Evolutionary conservation across 2,113 vertebrate species (phyloP).

Genomic region (Lepus americanus): DNA sequence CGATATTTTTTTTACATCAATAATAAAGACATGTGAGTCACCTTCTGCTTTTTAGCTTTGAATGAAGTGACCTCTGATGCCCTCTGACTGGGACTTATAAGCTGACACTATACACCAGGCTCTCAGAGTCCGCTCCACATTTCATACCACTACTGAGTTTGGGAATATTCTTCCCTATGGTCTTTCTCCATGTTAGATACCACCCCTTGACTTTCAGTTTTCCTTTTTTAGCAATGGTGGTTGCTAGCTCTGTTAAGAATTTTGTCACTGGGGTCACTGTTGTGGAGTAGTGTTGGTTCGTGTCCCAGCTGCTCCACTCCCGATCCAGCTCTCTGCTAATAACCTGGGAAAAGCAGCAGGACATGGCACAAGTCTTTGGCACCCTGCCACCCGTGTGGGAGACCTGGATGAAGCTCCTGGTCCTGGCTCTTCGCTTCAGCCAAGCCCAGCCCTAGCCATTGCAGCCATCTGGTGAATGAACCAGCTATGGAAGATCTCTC

Average conservation of each 20-base stretch:
- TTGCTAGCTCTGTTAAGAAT: not conserved
- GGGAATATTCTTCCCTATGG: not conserved
- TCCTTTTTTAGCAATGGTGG: not conserved
- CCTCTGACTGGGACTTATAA: not conserved
- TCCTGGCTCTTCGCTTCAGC: too few relatives aligned
- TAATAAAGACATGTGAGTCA: not conserved
- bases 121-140: not conserved
- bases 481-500: too few relatives aligned
- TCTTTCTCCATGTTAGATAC: not conserved
- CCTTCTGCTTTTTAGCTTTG: constrained; percentile 21
- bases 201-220: not conserved
- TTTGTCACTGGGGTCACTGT: not conserved
- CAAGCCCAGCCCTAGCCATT: too few relatives aligned
- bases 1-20: not conserved
- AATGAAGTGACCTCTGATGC: not conserved
- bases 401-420: too few relatives aligned
- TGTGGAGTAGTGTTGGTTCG: too few relatives aligned
- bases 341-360: too few relatives aligned
- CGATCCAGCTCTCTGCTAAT: too few relatives aligned
- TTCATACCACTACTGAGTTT: not conserved
- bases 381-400: too few relatives aligned
- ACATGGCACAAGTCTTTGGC: too few relatives aligned
- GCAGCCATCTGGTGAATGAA: too few relatives aligned
- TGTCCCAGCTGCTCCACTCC: too few relatives aligned
- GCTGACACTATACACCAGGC: not conserved